Evolutionary conservation across 2,888 invertebrate species (phyloP).

Genomic region (Sepioteuthis lessoniana): DNA sequence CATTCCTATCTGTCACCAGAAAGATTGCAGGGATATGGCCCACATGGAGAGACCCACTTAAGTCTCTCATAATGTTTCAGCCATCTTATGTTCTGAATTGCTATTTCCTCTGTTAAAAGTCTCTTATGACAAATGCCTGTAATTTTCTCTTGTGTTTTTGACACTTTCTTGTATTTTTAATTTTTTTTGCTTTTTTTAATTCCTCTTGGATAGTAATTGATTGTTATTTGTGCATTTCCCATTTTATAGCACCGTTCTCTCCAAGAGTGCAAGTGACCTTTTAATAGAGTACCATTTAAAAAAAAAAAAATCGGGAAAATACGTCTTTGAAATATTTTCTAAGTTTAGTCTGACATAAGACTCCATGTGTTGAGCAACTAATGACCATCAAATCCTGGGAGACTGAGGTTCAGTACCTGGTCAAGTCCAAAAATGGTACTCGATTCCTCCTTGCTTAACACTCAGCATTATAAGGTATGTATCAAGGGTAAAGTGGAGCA

Average conservation of each 20-base stretch:
- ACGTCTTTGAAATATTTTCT: background rate
- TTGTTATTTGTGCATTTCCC: background rate
- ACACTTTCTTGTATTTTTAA: background rate
- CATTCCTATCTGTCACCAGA: background rate
- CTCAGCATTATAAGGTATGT: too few relatives aligned
- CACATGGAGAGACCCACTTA: constrained; percentile 33
- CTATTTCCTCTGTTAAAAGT: background rate
- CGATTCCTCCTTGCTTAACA: too few relatives aligned
- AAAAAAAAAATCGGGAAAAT: background rate
- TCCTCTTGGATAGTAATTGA: background rate
- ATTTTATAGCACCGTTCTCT: background rate
- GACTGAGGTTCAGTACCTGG: too few relatives aligned
- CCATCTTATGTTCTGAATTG: background rate
- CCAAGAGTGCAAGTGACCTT: background rate
- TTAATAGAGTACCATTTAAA: background rate
- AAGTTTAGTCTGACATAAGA: too few relatives aligned
- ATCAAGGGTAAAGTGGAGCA: too few relatives aligned
- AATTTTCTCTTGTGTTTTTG: background rate
- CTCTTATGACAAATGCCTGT: background rate
- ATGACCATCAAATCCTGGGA: too few relatives aligned
- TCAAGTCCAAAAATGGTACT: too few relatives aligned
- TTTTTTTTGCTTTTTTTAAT: background rate
- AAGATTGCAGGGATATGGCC: background rate
- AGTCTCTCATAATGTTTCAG: background rate
- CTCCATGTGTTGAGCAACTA: too few relatives aligned